Conservation (phyloP, 2,113 vertebrate species). For the Lepus timidus region DNA sequence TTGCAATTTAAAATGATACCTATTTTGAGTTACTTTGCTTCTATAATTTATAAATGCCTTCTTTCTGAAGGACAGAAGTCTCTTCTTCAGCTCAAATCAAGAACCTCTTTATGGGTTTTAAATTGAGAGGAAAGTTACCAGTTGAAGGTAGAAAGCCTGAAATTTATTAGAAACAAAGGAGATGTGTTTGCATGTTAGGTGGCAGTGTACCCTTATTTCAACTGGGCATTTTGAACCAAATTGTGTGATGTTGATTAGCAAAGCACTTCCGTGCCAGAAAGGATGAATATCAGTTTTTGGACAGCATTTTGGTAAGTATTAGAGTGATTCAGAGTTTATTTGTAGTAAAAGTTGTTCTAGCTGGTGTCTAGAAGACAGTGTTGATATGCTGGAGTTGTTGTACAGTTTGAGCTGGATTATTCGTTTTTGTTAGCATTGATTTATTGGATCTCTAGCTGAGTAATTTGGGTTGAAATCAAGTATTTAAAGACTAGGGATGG, state of each 20-base stretch:
- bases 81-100: conserved; percentile 18
- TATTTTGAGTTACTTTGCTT: conserved; percentile 52
- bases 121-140: conserved; percentile 13
- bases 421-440: conserved; percentile 61
- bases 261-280: conserved; percentile 71
- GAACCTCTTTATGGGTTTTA: background rate
- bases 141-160: conserved; percentile 56
- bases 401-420: conserved; percentile 78
- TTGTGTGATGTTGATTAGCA: conserved; percentile 85
- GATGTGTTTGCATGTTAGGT: conserved; percentile 77
- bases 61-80: conserved; percentile 43
- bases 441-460: conserved; percentile 25
- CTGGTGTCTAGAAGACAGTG: conserved; percentile 64
- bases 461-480: conserved; percentile 44
- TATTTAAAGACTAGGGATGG: conserved; percentile 22
- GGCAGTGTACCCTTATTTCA: conserved; percentile 71
- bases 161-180: conserved; percentile 76
- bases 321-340: no score
- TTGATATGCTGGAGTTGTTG: conserved; percentile 46
- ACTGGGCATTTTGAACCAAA: conserved; percentile 71
- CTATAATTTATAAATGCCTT: background rate
- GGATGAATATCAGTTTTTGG: conserved; percentile 68
- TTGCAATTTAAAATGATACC: background rate
- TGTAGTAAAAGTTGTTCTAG: conserved; percentile 63
- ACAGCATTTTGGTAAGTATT: conserved; percentile 67